Conservation (phyloP, 2,113 vertebrate genomes). For the Daphoenositta chrysoptera region DNA sequence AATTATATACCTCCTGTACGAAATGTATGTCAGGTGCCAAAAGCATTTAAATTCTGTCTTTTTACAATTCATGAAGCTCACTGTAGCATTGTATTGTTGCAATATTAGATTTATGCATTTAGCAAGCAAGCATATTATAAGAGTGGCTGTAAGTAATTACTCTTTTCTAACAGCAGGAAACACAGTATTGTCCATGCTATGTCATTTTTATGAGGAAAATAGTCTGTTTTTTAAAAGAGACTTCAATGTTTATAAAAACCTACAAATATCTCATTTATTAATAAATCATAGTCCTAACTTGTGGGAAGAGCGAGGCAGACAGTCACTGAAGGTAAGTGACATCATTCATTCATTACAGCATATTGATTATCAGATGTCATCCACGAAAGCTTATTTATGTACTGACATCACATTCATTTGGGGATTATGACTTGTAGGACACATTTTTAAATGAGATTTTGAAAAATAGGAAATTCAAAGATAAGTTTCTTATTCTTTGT, state of each 20-base stretch:
- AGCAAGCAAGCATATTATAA: constrained; percentile 62
- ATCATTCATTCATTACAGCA: not conserved
- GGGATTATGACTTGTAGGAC: not conserved
- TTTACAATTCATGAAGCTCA: constrained; percentile 71
- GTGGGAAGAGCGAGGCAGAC: not conserved
- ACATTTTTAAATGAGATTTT: not conserved
- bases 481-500: not conserved
- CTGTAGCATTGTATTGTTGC: constrained; percentile 65
- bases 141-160: constrained; percentile 65
- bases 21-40: constrained; percentile 70
- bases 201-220: constrained; percentile 59
- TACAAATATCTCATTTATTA: constrained; percentile 14
- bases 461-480: not conserved
- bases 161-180: constrained; percentile 65
- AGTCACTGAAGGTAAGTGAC: not conserved
- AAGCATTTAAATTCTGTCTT: constrained; percentile 69
- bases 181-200: constrained; percentile 59
- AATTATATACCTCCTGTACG: constrained; percentile 66
- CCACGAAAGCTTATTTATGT: not conserved
- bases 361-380: not conserved
- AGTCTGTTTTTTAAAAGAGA: constrained; percentile 4
- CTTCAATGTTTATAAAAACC: constrained; percentile 16
- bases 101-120: constrained; percentile 76
- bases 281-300: not conserved
- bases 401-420: not conserved